These are phyloP conservation scores for Mormyrops boulengeri DNA, from an alignment of 2,797 vertebrate genomes.

Conservation along the genomic window DNA sequence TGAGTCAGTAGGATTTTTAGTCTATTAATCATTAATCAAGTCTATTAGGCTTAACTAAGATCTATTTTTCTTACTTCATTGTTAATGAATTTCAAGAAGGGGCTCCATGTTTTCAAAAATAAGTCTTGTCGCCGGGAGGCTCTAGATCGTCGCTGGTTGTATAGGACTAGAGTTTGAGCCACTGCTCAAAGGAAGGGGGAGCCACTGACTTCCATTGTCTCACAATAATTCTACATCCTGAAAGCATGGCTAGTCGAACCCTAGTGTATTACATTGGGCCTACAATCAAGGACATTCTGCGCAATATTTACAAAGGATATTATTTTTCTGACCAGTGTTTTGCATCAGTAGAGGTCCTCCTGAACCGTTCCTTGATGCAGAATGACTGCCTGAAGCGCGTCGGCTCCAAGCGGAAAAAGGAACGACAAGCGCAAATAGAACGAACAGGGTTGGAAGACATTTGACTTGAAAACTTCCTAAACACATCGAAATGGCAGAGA, in stretches of 20 bases:
- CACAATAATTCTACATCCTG: background rate
- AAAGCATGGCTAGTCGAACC: background rate
- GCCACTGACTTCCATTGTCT: background rate
- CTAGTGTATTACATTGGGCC: background rate
- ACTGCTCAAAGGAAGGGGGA: background rate
- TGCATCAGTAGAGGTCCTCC: background rate
- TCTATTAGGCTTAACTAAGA: background rate
- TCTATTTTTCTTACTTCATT: background rate
- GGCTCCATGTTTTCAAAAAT: background rate
- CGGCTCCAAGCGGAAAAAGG: background rate
- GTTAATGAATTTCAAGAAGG: background rate
- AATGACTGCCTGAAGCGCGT: background rate
- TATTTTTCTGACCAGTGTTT: background rate
- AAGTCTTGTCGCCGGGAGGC: background rate
- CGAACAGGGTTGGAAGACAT: background rate
- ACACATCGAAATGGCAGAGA: background rate
- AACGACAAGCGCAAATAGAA: background rate
- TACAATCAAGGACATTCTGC: background rate
- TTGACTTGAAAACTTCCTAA: background rate
- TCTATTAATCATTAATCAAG: background rate
- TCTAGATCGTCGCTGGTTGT: background rate
- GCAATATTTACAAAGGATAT: background rate
- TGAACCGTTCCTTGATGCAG: background rate
- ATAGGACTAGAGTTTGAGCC: background rate
- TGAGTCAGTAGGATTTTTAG: background rate